Percentiles rank a stretch among this genome's conserved stretches.
Evolutionary conservation across 2,113 vertebrate species (phyloP).

Genomic region (Corythornis vintsioides): DNA sequence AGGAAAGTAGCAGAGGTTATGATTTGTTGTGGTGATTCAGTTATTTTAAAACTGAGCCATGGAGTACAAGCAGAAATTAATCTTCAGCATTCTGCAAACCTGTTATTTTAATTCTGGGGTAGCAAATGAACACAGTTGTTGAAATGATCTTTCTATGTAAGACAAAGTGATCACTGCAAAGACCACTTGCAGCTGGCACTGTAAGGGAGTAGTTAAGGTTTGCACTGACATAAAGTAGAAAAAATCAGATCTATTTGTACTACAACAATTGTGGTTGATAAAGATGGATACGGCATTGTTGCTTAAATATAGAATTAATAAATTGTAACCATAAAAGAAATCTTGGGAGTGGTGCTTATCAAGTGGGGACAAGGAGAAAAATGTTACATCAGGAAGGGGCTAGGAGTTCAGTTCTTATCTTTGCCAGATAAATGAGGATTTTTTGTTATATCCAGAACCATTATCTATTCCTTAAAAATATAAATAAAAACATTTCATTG

Average conservation of each 20-base stretch:
- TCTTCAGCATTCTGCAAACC: neutral
- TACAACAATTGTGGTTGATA: neutral
- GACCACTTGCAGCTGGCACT: neutral
- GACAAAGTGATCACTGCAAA: neutral
- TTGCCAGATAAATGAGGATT: accelerated
- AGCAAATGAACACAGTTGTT: neutral
- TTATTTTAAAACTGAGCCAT: neutral
- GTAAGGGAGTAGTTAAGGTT: neutral
- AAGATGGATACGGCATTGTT: neutral
- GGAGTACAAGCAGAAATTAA: neutral
- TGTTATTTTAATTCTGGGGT: neutral
- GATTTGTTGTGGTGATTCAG: neutral
- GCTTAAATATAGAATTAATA: neutral
- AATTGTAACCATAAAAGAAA: neutral
- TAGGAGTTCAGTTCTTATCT: neutral
- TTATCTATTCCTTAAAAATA: neutral
- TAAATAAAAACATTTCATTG: neutral
- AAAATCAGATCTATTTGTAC: neutral
- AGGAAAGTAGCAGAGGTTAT: neutral
- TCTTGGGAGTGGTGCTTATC: neutral
- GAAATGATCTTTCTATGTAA: neutral
- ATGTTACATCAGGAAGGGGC: neutral
- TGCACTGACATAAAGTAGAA: neutral
- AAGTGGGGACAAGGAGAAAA: neutral
- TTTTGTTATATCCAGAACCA: neutral